Conservation (phyloP, 2,113 vertebrate genomes). For the Amphiprion percula region DNA sequence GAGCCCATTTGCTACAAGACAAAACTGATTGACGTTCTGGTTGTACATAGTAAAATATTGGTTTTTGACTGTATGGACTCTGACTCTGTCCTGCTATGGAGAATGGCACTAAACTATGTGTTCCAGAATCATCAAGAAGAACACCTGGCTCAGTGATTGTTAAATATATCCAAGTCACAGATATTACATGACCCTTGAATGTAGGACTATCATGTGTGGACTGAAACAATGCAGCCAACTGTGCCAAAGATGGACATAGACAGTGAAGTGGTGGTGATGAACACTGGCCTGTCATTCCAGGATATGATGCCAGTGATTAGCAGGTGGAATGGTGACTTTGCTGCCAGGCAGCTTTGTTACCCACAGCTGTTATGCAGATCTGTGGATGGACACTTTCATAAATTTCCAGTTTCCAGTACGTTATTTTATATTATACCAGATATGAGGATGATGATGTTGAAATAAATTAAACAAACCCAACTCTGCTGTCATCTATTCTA, state of each 20-base stretch:
- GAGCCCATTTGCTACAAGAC: constrained; percentile 1
- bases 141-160: not conserved
- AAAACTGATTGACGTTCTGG: not conserved
- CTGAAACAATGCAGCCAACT: not conserved
- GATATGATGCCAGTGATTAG: constrained; percentile 3
- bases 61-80: not conserved
- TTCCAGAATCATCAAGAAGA: not conserved
- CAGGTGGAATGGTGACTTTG: constrained; percentile 31
- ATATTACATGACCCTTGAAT: not conserved
- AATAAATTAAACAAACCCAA: constrained; percentile 43
- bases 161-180: not conserved
- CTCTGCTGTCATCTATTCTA: not conserved
- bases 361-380: not conserved
- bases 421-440: constrained; percentile 50
- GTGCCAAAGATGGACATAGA: constrained; percentile 19
- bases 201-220: not conserved
- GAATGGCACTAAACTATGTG: not conserved
- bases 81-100: not conserved
- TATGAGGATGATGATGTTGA: constrained; percentile 26
- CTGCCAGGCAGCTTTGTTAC: constrained; percentile 61
- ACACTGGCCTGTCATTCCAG: not conserved
- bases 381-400: constrained; percentile 35
- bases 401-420: constrained; percentile 17
- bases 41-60: not conserved
- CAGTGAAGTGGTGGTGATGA: constrained; percentile 1